Percentiles rank a stretch among this genome's conserved stretches.
These are phyloP conservation scores for Campylorhamphus procurvoides DNA, from an alignment of 2,113 vertebrate genomes.

Conservation along the genomic window DNA sequence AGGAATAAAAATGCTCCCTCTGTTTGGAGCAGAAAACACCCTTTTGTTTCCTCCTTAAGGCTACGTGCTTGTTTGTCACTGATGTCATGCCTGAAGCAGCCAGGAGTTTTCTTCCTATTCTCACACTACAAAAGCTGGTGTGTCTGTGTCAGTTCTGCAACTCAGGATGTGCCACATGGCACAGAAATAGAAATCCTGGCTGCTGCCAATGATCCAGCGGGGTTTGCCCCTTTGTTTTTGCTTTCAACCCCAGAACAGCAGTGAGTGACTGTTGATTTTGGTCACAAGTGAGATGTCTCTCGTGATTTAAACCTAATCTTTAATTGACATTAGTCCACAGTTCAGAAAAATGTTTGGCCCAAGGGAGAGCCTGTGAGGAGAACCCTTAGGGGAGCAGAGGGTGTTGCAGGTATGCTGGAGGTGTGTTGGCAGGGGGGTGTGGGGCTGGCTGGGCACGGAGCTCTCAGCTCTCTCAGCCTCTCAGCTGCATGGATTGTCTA, in stretches of 20 bases:
- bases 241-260: conserved; percentile 4
- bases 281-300: conserved; percentile 32
- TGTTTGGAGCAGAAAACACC: conserved; percentile 19
- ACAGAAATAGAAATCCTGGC: background rate
- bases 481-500: conserved; percentile 26
- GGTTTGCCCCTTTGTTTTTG: background rate
- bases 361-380: conserved; percentile 61
- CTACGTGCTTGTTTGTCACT: conserved; percentile 15
- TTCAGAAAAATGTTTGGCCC: conserved; percentile 67
- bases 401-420: conserved; percentile 36
- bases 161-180: background rate
- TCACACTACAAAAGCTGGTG: conserved; percentile 43
- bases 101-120: conserved; percentile 39
- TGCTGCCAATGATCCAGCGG: background rate
- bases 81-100: conserved; percentile 19
- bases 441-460: conserved; percentile 17
- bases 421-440: conserved; percentile 7
- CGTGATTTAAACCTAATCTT: conserved; percentile 40
- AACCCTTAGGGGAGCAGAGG: conserved; percentile 49
- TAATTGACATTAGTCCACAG: conserved; percentile 53
- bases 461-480: background rate
- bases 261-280: background rate
- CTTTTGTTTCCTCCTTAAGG: conserved; percentile 42
- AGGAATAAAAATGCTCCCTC: conserved; percentile 23
- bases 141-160: conserved; percentile 3